Conservation (phyloP, 1,140 invertebrate species). For the Holcopasites calliopsidis region DNA sequence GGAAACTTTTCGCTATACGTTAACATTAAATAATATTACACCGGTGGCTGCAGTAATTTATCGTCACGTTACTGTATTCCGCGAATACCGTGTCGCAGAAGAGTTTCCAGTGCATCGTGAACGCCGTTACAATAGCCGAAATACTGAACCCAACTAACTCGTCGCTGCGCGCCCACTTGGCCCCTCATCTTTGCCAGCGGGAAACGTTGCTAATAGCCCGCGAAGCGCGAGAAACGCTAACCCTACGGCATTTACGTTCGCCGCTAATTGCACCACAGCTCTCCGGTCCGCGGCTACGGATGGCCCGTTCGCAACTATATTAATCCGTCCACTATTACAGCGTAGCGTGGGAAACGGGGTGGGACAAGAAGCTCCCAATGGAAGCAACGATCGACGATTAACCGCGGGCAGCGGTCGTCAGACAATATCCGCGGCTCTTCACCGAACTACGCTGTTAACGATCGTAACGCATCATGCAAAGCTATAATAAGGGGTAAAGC, state of each 20-base stretch:
- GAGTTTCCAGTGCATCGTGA: too few species aligned
- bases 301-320: constrained; percentile 20
- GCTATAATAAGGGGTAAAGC: constrained; percentile 65
- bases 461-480: constrained; percentile 62
- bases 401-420: constrained; percentile 23
- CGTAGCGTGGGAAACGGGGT: neutral
- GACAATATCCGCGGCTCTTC: constrained; percentile 46
- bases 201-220: constrained; percentile 1
- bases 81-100: too few species aligned
- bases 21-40: too few species aligned
- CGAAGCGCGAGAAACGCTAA: constrained; percentile 9
- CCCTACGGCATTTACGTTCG: constrained; percentile 12
- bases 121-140: too few species aligned
- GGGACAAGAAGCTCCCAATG: constrained; percentile 9
- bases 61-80: too few species aligned
- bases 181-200: neutral
- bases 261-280: constrained; percentile 24
- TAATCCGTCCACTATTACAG: constrained; percentile 4
- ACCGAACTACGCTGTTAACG: constrained; percentile 52
- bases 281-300: neutral
- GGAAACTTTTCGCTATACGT: too few species aligned
- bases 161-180: too few species aligned
- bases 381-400: constrained; percentile 34
- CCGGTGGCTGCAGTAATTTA: too few species aligned
- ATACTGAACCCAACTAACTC: too few species aligned